A percentile compares a stretch with the other conserved stretches of the same genome.
phyloP scores from a whole-genome alignment of 2,113 vertebrate genomes.

The Apteryx owenii region DNA sequence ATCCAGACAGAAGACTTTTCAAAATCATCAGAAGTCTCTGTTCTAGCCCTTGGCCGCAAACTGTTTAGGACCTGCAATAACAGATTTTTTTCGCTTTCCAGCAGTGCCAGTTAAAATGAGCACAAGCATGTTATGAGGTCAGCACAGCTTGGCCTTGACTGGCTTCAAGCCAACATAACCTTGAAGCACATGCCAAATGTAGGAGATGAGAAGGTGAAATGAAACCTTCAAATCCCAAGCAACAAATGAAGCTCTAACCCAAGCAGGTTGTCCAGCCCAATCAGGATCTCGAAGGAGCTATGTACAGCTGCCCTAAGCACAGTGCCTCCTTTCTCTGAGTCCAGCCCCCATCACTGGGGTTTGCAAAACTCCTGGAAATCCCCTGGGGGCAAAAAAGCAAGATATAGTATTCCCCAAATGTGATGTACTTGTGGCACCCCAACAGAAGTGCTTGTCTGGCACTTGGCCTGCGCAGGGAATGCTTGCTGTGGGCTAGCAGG shows the following conservation, averaged over 20 bases:
- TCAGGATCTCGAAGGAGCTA: neutral
- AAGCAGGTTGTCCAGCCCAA: neutral
- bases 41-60: neutral
- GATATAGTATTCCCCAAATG: neutral
- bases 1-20: neutral
- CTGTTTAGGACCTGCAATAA: neutral
- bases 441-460: neutral
- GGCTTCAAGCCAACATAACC: neutral
- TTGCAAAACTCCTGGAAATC: neutral
- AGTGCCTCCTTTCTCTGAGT: neutral
- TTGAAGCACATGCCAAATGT: neutral
- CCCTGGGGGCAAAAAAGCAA: neutral
- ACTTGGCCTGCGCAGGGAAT: neutral
- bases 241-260: neutral
- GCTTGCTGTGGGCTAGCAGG: neutral
- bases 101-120: neutral
- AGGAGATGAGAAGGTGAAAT: neutral
- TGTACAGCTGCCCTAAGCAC: neutral
- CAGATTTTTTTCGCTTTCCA: neutral
- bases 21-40: neutral
- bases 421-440: neutral
- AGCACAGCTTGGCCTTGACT: neutral
- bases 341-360: neutral
- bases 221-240: neutral
- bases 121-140: accelerated